These are phyloP conservation scores for Scaptomyza reducta DNA, from an alignment of 2,888 invertebrate genomes.

Conservation along the genomic window DNA sequence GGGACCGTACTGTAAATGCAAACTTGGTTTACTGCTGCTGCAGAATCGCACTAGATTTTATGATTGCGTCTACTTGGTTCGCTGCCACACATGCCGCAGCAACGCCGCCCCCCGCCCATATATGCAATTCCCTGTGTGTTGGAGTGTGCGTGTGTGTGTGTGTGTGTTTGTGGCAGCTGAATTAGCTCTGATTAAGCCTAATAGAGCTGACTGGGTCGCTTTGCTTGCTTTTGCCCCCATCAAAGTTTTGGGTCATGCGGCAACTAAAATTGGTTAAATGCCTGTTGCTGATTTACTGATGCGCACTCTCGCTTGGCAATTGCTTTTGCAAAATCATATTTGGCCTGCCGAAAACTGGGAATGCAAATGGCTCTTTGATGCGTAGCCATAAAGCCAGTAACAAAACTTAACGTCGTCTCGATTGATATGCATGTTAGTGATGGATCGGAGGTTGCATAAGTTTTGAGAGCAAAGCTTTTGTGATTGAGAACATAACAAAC, in stretches of 20 bases:
- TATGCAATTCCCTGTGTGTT: slow-evolving; percentile 53
- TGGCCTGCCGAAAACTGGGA: slow-evolving; percentile 9
- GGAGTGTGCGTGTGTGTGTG: not conserved
- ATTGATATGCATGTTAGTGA: not conserved
- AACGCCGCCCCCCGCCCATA: slow-evolving; percentile 14
- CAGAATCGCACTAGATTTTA: slow-evolving; percentile 54
- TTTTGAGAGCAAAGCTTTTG: too few species aligned
- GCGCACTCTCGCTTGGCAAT: slow-evolving; percentile 16
- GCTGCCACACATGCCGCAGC: slow-evolving; percentile 17
- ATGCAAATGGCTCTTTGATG: slow-evolving; percentile 27
- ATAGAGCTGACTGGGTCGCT: slow-evolving; percentile 49
- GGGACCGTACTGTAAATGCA: not conserved
- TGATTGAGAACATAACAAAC: too few species aligned
- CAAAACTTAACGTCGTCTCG: not conserved
- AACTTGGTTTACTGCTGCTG: slow-evolving; percentile 25
- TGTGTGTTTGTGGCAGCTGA: slow-evolving; percentile 36
- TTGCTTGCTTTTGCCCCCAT: slow-evolving; percentile 1
- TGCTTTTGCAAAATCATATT: slow-evolving; percentile 28
- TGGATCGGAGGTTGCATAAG: not conserved
- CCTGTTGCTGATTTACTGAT: slow-evolving; percentile 44
- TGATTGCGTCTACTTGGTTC: slow-evolving; percentile 47
- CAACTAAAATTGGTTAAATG: slow-evolving; percentile 32
- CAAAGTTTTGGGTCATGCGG: slow-evolving; percentile 15
- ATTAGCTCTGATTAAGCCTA: slow-evolving; percentile 69
- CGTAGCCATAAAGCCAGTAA: slow-evolving; percentile 16